Evolutionary conservation across 2,888 invertebrate genomes (phyloP).

Genomic region (Periphyllus acericola): DNA sequence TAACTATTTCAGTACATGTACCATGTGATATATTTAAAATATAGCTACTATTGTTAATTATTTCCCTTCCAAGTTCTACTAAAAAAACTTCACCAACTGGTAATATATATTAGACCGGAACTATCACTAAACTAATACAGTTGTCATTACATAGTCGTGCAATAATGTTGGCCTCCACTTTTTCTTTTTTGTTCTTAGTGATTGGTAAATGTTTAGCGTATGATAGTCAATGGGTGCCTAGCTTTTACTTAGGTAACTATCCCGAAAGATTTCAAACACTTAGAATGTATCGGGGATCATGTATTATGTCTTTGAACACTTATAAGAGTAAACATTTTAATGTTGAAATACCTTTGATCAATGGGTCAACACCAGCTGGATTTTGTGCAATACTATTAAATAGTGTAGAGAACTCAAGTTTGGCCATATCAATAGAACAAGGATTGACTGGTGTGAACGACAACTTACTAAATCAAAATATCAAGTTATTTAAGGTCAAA

Average conservation of each 20-base stretch:
- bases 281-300: slow-evolving; percentile 50
- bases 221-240: slow-evolving; percentile 52
- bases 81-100: not conserved
- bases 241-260: slow-evolving; percentile 18
- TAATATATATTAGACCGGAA: not conserved
- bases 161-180: slow-evolving; percentile 23
- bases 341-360: slow-evolving; percentile 54
- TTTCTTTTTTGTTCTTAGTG: slow-evolving; percentile 10
- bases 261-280: slow-evolving; percentile 36
- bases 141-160: slow-evolving; percentile 1
- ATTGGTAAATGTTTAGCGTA: slow-evolving; percentile 28
- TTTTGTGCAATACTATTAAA: slow-evolving; percentile 56
- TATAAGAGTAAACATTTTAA: slow-evolving; percentile 49
- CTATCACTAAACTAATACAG: not conserved
- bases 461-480: slow-evolving; percentile 33
- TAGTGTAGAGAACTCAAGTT: slow-evolving; percentile 21
- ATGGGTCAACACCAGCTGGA: slow-evolving; percentile 51
- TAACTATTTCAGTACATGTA: not conserved
- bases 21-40: not conserved
- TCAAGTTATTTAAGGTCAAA: slow-evolving; percentile 35
- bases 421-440: slow-evolving; percentile 56
- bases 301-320: slow-evolving; percentile 30
- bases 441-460: slow-evolving; percentile 20
- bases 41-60: not conserved
- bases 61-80: not conserved